Evolutionary conservation across 2,888 invertebrate genomes (phyloP), one percentile per base, ranked within the genome.

Genomic region (Lepidocyrtinus sp.): DNA sequence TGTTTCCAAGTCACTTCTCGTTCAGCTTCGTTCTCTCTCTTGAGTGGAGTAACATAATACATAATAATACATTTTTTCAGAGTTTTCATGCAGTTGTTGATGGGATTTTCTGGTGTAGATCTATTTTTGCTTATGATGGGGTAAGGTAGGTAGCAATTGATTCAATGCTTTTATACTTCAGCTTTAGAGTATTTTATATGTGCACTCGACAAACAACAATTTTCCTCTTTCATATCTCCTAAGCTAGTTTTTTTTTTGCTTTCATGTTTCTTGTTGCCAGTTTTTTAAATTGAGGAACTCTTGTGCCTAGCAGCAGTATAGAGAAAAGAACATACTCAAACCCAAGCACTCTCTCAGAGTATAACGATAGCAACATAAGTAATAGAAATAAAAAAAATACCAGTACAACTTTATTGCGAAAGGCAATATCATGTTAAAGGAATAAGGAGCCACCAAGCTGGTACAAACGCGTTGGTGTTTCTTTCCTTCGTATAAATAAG

Each of bases 131-230:
- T 77, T 36, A 7, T 36, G 36, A 65, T 71, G 61, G 80, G 80
- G 80, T 80, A 75, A 80, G 80, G 80, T 80, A 80, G 80, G 80
- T 80, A 64, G 80, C 45, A 22, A 36, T 36, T 36, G 36, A 36
- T 36, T 5, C 12, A 36, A 5, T 67, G 21, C 46, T 17, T 21
- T 64, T 21, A 61, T 17, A 45, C 62, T 62, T 22, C 9, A 24
- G 62, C 72, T 36, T 36, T 62, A 72, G 59, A n/a, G n/a, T n/a
- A n/a, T n/a, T n/a, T n/a, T 63, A n/a, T 59, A 63, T 46, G 17
- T 62, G 62, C 61, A 36, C n/a, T 21, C 9, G n/a, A 24, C 3
- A 62, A 27, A 9, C 27, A 65, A n/a, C 9, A 12, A 19, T n/a
- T 72, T 69, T 69, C 46, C 63, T 36, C 72, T 62, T 25, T n/a